Conservation (phyloP, 2,797 vertebrate species). For the Catamblyrhynchus diadema region DNA sequence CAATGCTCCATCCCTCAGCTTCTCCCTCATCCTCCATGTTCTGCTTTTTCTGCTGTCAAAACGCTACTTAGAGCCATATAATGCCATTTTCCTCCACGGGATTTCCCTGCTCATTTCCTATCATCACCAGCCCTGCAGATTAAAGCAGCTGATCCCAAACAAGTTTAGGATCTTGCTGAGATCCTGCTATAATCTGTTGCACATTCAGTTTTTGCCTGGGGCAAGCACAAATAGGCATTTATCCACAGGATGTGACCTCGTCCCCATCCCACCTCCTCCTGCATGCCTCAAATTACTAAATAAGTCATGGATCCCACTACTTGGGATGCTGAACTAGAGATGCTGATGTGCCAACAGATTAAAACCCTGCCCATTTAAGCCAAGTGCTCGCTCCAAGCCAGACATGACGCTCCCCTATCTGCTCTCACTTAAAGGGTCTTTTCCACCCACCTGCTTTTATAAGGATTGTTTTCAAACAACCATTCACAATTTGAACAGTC, state of each 20-base stretch:
- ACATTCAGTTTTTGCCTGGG: background rate
- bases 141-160: background rate
- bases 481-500: background rate
- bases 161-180: background rate
- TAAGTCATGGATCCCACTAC: background rate
- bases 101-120: background rate
- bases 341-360: fast-evolving
- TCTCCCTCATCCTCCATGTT: background rate
- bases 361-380: background rate
- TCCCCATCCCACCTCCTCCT: background rate
- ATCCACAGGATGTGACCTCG: fast-evolving
- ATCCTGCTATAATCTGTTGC: background rate
- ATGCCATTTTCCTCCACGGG: background rate
- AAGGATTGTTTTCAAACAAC: background rate
- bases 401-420: fast-evolving
- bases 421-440: background rate
- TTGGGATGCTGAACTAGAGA: background rate
- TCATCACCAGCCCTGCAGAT: background rate
- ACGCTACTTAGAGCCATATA: background rate
- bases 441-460: background rate
- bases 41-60: background rate
- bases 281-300: background rate
- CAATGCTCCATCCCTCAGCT: background rate
- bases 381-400: background rate
- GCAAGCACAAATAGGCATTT: background rate